These are phyloP conservation scores for Philaethria dido DNA, from an alignment of 2,888 invertebrate species.

Conservation along the genomic window DNA sequence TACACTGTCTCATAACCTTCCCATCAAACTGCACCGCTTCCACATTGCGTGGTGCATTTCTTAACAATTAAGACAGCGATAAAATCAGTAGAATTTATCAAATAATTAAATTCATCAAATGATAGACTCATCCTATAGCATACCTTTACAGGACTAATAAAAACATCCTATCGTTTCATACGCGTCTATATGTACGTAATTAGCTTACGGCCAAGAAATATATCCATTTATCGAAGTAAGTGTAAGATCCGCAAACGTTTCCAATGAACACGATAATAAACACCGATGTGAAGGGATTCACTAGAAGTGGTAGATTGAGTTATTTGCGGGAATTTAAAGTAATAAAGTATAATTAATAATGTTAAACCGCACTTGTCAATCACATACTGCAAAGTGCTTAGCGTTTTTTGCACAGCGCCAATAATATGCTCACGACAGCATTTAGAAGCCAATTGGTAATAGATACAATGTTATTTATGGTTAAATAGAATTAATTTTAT, in stretches of 20 bases:
- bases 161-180: conserved; percentile 30
- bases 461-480: conserved; percentile 3
- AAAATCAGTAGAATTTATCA: neutral
- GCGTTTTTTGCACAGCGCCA: neutral
- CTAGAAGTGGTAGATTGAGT: conserved; percentile 36
- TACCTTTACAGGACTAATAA: conserved; percentile 31
- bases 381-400: no score
- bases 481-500: neutral
- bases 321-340: conserved; percentile 13
- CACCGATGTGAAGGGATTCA: conserved; percentile 32
- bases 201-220: conserved; percentile 63
- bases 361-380: conserved; percentile 25
- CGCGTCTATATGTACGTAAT: conserved; percentile 50
- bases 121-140: conserved; percentile 11
- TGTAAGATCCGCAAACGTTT: conserved; percentile 69
- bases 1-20: neutral
- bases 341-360: conserved; percentile 20
- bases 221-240: conserved; percentile 58
- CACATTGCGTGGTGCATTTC: neutral
- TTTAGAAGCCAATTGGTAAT: neutral
- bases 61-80: conserved; percentile 4
- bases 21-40: neutral
- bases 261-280: conserved; percentile 62
- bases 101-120: conserved; percentile 18
- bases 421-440: conserved; percentile 1